A percentile compares a stretch with the other conserved stretches of the same genome.
Conservation (phyloP, 2,888 invertebrate genomes). For the Ophion obscuratus region DNA sequence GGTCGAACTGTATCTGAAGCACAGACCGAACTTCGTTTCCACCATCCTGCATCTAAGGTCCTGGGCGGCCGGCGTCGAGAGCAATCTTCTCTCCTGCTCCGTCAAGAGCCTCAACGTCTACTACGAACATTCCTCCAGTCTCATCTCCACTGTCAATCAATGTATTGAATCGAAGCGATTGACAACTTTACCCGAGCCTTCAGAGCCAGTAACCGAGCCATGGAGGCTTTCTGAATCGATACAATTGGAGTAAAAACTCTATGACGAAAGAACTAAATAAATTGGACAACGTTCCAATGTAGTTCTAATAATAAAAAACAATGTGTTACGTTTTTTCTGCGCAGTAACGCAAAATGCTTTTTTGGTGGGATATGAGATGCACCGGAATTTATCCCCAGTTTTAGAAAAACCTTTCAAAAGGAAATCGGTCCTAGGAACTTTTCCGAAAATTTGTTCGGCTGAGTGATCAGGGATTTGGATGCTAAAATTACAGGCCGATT, state of each 20-base stretch:
- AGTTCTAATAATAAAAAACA: background rate
- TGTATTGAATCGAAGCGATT: background rate
- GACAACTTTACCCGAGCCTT: background rate
- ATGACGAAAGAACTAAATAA: background rate
- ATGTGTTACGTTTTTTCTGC: background rate
- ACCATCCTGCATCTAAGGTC: background rate
- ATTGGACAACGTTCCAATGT: background rate
- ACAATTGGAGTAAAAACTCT: background rate
- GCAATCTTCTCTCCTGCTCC: background rate
- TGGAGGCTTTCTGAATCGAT: background rate
- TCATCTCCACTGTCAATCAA: background rate
- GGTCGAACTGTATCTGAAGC: background rate
- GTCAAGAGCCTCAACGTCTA: background rate
- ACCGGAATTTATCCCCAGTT: too few relatives aligned
- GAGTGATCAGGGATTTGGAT: too few relatives aligned
- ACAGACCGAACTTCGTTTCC: background rate
- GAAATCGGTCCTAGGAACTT: too few relatives aligned
- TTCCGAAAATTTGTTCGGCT: too few relatives aligned
- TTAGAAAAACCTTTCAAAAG: too few relatives aligned
- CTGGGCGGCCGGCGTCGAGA: background rate
- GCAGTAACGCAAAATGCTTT: background rate
- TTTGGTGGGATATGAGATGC: background rate
- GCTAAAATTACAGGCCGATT: too few relatives aligned
- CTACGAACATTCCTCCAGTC: background rate
- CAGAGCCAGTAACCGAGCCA: background rate